phyloP scores from a whole-genome alignment of 2,888 invertebrate species.

The Caenorhabditis sp. region DNA sequence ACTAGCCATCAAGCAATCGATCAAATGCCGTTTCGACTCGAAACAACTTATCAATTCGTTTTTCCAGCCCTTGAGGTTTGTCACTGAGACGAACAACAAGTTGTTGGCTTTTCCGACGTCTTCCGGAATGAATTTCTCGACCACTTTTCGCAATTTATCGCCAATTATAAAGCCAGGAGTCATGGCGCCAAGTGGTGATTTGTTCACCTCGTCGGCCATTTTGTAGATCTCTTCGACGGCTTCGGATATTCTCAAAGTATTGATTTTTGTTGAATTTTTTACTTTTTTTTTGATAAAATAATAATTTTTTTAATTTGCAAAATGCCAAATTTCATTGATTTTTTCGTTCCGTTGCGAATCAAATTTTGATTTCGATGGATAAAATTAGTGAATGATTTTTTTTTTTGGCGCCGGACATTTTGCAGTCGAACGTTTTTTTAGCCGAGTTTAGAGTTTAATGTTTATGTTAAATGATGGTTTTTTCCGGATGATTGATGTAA shows the following conservation, averaged over 20 bases:
- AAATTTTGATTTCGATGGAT: too few species aligned
- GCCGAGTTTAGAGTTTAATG: too few species aligned
- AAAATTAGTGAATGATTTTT: too few species aligned
- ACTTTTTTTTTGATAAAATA: neutral
- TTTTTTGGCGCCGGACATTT: too few species aligned
- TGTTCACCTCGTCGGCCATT: conserved; percentile 80
- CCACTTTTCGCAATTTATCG: conserved; percentile 70
- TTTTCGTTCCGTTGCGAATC: too few species aligned
- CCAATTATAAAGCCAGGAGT: conserved; percentile 80
- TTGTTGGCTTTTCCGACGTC: conserved; percentile 70
- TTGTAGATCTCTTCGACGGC: conserved; percentile 75
- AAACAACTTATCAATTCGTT: conserved; percentile 76
- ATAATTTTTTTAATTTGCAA: neutral
- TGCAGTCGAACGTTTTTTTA: too few species aligned
- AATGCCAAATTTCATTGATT: too few species aligned
- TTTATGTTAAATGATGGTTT: too few species aligned
- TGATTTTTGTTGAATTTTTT: conserved; percentile 10
- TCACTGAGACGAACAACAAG: conserved; percentile 72
- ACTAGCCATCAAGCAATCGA: conserved; percentile 86
- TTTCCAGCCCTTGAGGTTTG: conserved; percentile 52
- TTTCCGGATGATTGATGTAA: too few species aligned
- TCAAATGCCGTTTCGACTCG: conserved; percentile 66
- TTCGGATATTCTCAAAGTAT: conserved; percentile 61
- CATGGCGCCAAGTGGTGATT: conserved; percentile 78
- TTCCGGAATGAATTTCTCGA: conserved; percentile 74